These are phyloP conservation scores for Drosophila kuntzei DNA, from an alignment of 2,888 invertebrate species.

Conservation along the genomic window DNA sequence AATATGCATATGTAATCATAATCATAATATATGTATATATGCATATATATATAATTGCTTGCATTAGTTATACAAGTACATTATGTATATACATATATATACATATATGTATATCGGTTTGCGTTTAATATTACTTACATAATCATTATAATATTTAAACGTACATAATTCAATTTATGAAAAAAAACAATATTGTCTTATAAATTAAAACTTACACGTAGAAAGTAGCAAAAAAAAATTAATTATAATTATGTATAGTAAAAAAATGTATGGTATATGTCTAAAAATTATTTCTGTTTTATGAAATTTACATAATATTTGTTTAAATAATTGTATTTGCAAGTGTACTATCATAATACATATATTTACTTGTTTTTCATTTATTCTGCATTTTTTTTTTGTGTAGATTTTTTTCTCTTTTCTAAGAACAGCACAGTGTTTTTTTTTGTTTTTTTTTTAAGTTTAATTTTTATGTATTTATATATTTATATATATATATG, in stretches of 20 bases:
- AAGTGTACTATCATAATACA: slow-evolving; percentile 43
- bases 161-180: slow-evolving; percentile 51
- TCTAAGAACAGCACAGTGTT: slow-evolving; percentile 81
- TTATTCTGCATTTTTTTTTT: slow-evolving; percentile 41
- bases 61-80: slow-evolving; percentile 14
- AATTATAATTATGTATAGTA: slow-evolving; percentile 37
- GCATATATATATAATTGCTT: slow-evolving; percentile 20
- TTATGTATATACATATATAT: slow-evolving; percentile 9
- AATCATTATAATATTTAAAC: slow-evolving; percentile 55
- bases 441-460: slow-evolving; percentile 36
- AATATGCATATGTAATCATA: slow-evolving; percentile 64
- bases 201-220: slow-evolving; percentile 56
- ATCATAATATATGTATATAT: slow-evolving; percentile 36
- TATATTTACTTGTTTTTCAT: slow-evolving; percentile 38
- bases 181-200: slow-evolving; percentile 50
- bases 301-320: slow-evolving; percentile 64
- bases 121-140: slow-evolving; percentile 40
- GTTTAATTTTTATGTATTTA: slow-evolving; percentile 39
- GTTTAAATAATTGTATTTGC: slow-evolving; percentile 58
- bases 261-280: slow-evolving; percentile 48
- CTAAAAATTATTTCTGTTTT: slow-evolving; percentile 46
- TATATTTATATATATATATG: slow-evolving; percentile 35
- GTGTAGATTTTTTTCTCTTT: slow-evolving; percentile 60
- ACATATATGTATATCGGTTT: slow-evolving; percentile 22
- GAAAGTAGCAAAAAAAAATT: slow-evolving; percentile 45